A percentile compares a stretch with the other conserved stretches of the same genome.
Evolutionary conservation across 2,113 vertebrate species (phyloP).

Genomic region (Epinephelus moara): DNA sequence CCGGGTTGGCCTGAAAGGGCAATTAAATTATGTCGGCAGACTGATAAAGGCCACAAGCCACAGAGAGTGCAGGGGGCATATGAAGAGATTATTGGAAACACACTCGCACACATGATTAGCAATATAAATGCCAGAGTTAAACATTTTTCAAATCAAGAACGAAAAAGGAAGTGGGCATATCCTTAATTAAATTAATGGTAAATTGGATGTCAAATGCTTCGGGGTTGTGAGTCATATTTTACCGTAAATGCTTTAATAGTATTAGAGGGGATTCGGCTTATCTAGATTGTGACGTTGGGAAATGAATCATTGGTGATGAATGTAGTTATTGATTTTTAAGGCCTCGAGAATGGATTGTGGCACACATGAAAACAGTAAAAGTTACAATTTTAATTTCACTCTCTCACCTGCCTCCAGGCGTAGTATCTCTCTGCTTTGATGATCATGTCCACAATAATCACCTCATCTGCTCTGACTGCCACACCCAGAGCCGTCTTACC

Average conservation of each 20-base stretch:
- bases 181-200: slow-evolving; percentile 57
- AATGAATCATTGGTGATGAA: slow-evolving; percentile 60
- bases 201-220: slow-evolving; percentile 56
- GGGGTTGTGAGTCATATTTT: slow-evolving; percentile 26
- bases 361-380: not conserved
- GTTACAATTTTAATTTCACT: slow-evolving; percentile 5
- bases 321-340: slow-evolving; percentile 55
- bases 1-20: slow-evolving; percentile 82
- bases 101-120: slow-evolving; percentile 42
- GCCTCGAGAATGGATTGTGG: slow-evolving; percentile 20
- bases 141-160: slow-evolving; percentile 47
- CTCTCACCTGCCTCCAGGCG: slow-evolving; percentile 85
- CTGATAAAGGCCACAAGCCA: slow-evolving; percentile 74
- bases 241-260: slow-evolving; percentile 29
- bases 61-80: slow-evolving; percentile 29
- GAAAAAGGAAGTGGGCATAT: slow-evolving; percentile 17
- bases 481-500: slow-evolving; percentile 89
- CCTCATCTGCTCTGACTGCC: slow-evolving; percentile 88
- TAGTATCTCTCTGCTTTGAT: slow-evolving; percentile 94
- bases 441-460: slow-evolving; percentile 93
- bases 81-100: slow-evolving; percentile 51
- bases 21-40: slow-evolving; percentile 78
- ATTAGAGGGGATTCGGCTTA: slow-evolving; percentile 51
- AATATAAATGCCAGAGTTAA: slow-evolving; percentile 58
- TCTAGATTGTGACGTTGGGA: slow-evolving; percentile 19